A percentile compares a stretch with the other conserved stretches of the same genome.
These are phyloP conservation scores for Galendromus occidentalis DNA, from an alignment of 1,140 invertebrate genomes.

Conservation along the genomic window DNA sequence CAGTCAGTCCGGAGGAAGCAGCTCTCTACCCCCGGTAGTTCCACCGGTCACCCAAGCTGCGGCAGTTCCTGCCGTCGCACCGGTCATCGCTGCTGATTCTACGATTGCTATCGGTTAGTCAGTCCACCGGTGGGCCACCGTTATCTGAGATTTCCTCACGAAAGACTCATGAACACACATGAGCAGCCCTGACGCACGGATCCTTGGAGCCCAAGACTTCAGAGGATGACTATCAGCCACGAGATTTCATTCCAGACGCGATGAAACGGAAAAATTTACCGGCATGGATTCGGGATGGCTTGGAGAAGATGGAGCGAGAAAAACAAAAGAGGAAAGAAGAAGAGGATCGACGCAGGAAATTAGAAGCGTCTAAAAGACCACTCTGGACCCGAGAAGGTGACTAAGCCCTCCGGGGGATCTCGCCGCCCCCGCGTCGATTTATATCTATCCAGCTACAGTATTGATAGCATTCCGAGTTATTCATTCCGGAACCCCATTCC, in stretches of 20 bases:
- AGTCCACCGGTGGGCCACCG: too few relatives aligned
- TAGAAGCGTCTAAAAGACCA: conserved; percentile 18
- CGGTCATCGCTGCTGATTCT: too few relatives aligned
- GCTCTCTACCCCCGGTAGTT: too few relatives aligned
- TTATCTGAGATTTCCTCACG: too few relatives aligned
- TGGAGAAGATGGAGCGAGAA: conserved; percentile 92
- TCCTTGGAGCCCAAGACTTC: conserved; percentile 10
- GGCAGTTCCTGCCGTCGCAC: too few relatives aligned
- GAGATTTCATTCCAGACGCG: conserved; percentile 39
- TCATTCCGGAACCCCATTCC: too few relatives aligned
- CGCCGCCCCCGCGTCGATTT: too few relatives aligned
- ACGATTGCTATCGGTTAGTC: too few relatives aligned
- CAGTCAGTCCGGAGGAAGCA: neutral
- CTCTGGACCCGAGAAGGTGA: conserved; percentile 19
- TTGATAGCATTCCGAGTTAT: too few relatives aligned
- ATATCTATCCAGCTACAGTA: too few relatives aligned
- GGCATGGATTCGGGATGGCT: conserved; percentile 81
- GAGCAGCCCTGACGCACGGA: neutral
- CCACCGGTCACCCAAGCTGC: too few relatives aligned
- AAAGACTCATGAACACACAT: neutral
- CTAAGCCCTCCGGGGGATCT: conserved; percentile 18
- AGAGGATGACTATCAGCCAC: neutral
- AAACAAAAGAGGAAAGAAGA: conserved; percentile 68
- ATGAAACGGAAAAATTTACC: conserved; percentile 72
- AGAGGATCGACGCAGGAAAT: conserved; percentile 23